Conservation (phyloP, 2,797 vertebrate genomes). For the Ambastaia sidthimunki region DNA sequence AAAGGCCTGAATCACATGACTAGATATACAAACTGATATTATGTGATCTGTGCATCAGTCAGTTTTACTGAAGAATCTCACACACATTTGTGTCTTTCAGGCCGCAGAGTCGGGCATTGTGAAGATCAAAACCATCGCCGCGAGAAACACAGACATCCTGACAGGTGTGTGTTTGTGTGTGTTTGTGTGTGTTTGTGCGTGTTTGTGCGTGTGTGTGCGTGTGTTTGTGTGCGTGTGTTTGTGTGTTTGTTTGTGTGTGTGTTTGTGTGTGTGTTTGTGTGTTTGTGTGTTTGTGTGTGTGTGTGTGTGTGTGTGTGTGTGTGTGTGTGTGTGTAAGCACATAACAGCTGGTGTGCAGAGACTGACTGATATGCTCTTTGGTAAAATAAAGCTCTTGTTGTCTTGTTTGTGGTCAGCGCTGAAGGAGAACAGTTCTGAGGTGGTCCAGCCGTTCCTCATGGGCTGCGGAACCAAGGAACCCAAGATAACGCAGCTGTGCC, state of each 20-base stretch:
- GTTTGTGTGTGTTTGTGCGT: too few species aligned
- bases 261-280: conserved; percentile 68
- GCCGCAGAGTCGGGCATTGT: conserved; percentile 99
- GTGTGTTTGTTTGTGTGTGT: neutral
- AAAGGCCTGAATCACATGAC: neutral
- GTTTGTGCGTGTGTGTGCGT: too few species aligned
- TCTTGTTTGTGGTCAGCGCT: conserved; percentile 70
- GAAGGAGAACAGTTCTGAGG: conserved; percentile 98
- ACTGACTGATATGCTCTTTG: too few species aligned
- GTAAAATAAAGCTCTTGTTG: neutral
- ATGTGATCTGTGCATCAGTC: neutral
- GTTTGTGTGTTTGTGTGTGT: too few species aligned
- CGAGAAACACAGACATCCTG: conserved; percentile 91
- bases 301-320: too few species aligned
- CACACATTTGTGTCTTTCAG: conserved; percentile 71
- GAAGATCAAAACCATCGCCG: conserved; percentile 99
- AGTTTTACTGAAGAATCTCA: neutral
- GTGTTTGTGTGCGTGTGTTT: too few species aligned
- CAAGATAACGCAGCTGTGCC: conserved; percentile 97
- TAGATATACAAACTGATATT: neutral
- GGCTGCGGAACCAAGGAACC: conserved; percentile 99
- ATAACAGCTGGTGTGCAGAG: too few species aligned
- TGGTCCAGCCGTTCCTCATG: conserved; percentile 98
- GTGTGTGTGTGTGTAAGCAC: too few species aligned
- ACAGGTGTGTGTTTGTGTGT: conserved; percentile 80